phyloP scores from a whole-genome alignment of 2,113 vertebrate genomes.

The Merops nubicus region DNA sequence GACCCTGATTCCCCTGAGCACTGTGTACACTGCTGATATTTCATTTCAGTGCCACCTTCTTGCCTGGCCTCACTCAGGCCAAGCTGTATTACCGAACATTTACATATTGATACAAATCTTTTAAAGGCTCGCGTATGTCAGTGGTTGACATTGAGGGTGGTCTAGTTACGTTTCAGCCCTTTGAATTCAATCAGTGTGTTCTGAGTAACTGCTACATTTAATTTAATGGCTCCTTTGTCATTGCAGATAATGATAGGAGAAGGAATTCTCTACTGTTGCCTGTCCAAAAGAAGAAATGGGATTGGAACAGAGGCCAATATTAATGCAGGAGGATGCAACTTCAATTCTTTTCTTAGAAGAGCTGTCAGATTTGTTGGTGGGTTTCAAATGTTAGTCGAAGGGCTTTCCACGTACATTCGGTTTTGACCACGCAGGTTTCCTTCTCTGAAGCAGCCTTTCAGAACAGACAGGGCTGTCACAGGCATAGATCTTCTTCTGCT shows the following conservation, averaged over 20 bases:
- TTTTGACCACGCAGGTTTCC: constrained; percentile 48
- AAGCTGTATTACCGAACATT: neutral
- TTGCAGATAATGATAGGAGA: constrained; percentile 97
- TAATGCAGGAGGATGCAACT: constrained; percentile 97
- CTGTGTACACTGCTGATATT: neutral
- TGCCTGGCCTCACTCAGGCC: neutral
- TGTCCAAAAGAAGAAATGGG: constrained; percentile 86
- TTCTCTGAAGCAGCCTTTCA: constrained; percentile 18
- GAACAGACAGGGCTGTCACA: neutral
- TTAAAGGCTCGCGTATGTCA: neutral
- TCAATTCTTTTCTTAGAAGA: constrained; percentile 97
- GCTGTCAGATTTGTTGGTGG: constrained; percentile 95
- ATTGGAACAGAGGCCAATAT: constrained; percentile 89
- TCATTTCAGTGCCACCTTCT: neutral
- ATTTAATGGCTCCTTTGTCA: constrained; percentile 51
- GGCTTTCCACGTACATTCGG: neutral
- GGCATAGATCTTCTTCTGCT: neutral
- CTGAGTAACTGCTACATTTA: neutral
- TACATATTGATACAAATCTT: neutral
- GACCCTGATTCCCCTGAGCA: neutral
- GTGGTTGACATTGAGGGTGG: neutral
- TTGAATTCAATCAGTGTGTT: neutral
- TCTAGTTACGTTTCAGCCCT: neutral
- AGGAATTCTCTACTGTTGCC: constrained; percentile 95
- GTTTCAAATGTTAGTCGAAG: constrained; percentile 48